Base-by-base conservation (phyloP, 2,113 vertebrate species). In the Oryzias melastigma region DNA sequence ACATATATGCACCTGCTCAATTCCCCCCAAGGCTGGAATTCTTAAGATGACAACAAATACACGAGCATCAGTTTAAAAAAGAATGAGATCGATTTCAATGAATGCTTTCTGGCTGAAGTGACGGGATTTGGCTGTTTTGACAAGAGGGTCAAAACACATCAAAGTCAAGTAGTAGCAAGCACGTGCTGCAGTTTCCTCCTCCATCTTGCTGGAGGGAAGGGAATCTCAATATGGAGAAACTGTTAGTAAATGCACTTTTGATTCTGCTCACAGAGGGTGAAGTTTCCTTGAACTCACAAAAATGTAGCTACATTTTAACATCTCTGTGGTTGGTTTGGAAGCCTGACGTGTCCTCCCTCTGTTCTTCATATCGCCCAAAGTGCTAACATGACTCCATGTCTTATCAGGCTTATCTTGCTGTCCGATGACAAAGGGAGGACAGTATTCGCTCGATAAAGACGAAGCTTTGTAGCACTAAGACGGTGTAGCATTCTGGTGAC, bases 391-490 rank as follows among this genome's bases (percentile, higher is more conserved):
- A 78, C 77, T 73, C 65, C 25, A 60, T 62, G 62, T 77, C 72
- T 71, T 83, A 84, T 88, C 77, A 41, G 73, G 58, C 68, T 83
- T 86, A 81, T 84, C 80, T 74, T 16, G 12, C 52, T 50, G 42
- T 58, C 62, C 78, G 73, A 87, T 79, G 81, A 88, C 82, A 81
- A 82, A 86, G 77, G 76, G 80, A 80, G 80, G 77, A 85, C 65
- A 78, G 62, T 75, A 85, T 75, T 71, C 81, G 73, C 67, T 61
- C 66, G 70, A 75, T 78, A 80, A 87, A 42, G 63, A 75, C 66
- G 18, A 43, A 58, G 48, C 69, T 49, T 42, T 58, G 64, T 67
- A 62, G 77, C 52, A 59, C 57, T 41, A 14, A 48, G 66, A 69
- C 50, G 62, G 53, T 5, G 18, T 40, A 4, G 55, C 48, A 24